phyloP scores from a whole-genome alignment of 2,797 vertebrate species.

The Acanthurus lineatus region DNA sequence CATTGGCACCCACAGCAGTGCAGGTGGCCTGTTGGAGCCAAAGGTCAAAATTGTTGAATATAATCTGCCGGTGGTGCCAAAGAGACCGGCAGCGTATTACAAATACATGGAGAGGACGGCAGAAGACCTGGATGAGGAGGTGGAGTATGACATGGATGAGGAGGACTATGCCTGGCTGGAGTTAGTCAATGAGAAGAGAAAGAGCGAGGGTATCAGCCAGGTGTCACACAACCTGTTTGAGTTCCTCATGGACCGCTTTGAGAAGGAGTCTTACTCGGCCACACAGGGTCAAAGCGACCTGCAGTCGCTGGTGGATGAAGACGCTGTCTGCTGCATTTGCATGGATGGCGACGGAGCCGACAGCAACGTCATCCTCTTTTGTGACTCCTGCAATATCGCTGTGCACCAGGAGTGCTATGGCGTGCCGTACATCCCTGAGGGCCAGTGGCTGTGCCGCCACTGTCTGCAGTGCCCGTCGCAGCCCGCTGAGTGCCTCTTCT shows the following conservation, averaged over 20 bases:
- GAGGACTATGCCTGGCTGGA: conserved; percentile 98
- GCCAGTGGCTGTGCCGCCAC: conserved; percentile 97
- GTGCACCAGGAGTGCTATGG: conserved; percentile 99
- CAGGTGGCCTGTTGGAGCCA: conserved; percentile 89
- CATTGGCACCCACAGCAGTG: conserved; percentile 72
- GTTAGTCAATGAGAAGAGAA: conserved; percentile 94
- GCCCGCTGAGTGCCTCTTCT: conserved; percentile 94
- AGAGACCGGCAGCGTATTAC: conserved; percentile 90
- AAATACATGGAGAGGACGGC: conserved; percentile 92
- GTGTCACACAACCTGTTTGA: conserved; percentile 97
- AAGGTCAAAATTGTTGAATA: conserved; percentile 95
- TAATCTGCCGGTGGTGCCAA: conserved; percentile 94
- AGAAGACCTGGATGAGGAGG: conserved; percentile 95
- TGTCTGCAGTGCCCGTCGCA: conserved; percentile 93
- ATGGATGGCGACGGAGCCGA: conserved; percentile 99
- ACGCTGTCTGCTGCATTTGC: conserved; percentile 98
- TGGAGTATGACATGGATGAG: conserved; percentile 99
- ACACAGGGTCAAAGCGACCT: conserved; percentile 91
- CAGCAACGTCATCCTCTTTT: conserved; percentile 98
- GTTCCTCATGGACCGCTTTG: conserved; percentile 98
- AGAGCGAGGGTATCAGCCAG: conserved; percentile 91
- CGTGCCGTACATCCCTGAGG: conserved; percentile 97
- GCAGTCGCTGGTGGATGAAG: conserved; percentile 94
- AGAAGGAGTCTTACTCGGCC: conserved; percentile 94
- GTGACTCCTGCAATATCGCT: conserved; percentile 96